Evolutionary conservation across 2,888 invertebrate species (phyloP).

Genomic region (Eutolmus rufibarbis): DNA sequence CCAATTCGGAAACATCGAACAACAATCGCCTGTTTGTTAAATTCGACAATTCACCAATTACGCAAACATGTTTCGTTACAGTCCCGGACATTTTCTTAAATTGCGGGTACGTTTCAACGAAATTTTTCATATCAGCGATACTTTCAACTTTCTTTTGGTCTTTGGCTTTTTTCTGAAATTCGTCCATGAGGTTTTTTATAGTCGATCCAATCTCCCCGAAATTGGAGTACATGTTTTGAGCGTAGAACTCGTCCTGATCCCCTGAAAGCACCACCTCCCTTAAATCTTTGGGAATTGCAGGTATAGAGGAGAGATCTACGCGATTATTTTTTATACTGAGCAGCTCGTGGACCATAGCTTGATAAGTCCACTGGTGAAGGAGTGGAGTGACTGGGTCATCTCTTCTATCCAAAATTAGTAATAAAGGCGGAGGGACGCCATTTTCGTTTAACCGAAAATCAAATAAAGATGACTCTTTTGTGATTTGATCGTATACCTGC

Average conservation of each 20-base stretch:
- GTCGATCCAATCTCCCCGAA: slow-evolving; percentile 99
- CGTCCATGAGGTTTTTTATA: slow-evolving; percentile 96
- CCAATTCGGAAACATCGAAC: slow-evolving; percentile 90
- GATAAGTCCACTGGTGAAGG: slow-evolving; percentile 98
- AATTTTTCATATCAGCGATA: slow-evolving; percentile 98
- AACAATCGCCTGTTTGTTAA: slow-evolving; percentile 79
- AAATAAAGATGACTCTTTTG: slow-evolving; percentile 86
- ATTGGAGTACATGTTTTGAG: slow-evolving; percentile 91
- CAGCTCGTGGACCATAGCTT: slow-evolving; percentile 99
- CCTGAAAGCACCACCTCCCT: slow-evolving; percentile 92
- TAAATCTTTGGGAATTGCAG: slow-evolving; percentile 86
- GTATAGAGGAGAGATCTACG: slow-evolving; percentile 84
- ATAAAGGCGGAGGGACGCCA: slow-evolving; percentile 75
- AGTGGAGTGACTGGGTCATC: slow-evolving; percentile 97
- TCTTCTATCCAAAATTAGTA: slow-evolving; percentile 90
- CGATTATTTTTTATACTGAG: slow-evolving; percentile 92
- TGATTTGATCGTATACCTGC: slow-evolving; percentile 82
- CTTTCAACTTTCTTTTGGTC: slow-evolving; percentile 97
- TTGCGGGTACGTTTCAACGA: slow-evolving; percentile 97
- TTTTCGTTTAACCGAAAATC: slow-evolving; percentile 74
- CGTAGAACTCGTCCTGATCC: slow-evolving; percentile 97
- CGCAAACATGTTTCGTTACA: slow-evolving; percentile 95
- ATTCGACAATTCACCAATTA: slow-evolving; percentile 93
- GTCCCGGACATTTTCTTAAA: slow-evolving; percentile 97
- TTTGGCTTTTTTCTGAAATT: slow-evolving; percentile 94